Percentiles rank a stretch among this genome's conserved stretches.
Evolutionary conservation across 2,888 invertebrate genomes (phyloP).

Genomic region (Sturmia bella): DNA sequence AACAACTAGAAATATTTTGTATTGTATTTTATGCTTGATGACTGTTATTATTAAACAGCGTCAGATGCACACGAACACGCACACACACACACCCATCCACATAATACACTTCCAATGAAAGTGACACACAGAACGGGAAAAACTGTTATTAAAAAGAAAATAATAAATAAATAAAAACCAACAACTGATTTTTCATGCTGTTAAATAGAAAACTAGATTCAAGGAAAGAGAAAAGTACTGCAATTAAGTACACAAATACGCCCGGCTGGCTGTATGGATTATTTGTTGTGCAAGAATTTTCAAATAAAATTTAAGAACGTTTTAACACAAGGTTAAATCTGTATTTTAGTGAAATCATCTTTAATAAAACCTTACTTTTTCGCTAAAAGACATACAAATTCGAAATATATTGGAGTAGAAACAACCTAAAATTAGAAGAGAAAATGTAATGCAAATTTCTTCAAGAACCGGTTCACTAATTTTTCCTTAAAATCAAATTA

Average conservation of each 20-base stretch:
- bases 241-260: slow-evolving; percentile 59
- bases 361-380: too few species aligned
- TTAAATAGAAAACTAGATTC: slow-evolving; percentile 27
- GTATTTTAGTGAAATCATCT: too few species aligned
- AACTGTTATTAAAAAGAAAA: slow-evolving; percentile 5
- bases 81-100: slow-evolving; percentile 1
- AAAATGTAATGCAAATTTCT: too few species aligned
- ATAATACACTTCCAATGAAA: neutral
- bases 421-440: too few species aligned
- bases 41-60: slow-evolving; percentile 61
- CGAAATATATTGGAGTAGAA: too few species aligned
- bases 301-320: too few species aligned
- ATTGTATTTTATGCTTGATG: slow-evolving; percentile 58
- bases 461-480: too few species aligned
- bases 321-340: too few species aligned
- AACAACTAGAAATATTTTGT: slow-evolving; percentile 58
- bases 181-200: slow-evolving; percentile 28
- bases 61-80: slow-evolving; percentile 30
- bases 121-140: slow-evolving; percentile 12
- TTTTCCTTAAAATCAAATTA: too few species aligned
- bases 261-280: neutral
- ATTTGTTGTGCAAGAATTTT: too few species aligned
- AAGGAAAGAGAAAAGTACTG: slow-evolving; percentile 8
- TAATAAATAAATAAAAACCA: neutral
- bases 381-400: too few species aligned